Base-by-base conservation (phyloP, 2,888 invertebrate species). In the Danaus chrysippus region DNA sequence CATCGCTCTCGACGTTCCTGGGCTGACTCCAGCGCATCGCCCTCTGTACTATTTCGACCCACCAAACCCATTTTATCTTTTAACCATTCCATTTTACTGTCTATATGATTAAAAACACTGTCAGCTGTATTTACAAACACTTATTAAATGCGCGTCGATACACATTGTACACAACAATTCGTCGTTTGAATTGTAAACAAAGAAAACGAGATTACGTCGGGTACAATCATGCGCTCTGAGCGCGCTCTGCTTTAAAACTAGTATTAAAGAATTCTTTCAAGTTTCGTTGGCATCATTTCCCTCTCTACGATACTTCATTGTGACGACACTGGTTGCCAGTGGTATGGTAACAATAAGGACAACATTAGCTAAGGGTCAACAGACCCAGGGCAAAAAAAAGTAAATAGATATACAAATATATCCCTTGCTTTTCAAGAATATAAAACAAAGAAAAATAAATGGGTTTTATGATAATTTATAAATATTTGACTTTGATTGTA, bases 1-100 rank as follows among this genome's bases (percentile, higher is more conserved):
- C 95, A 95, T 86, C 97, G 92, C 78, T 94, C 92, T 71, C 91
- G 91, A 71, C 93, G 93, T 79, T 96, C 94, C 64, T 86, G 84
- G 53, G 86, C 79, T 6, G 93, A 95, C 92, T 96, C 96, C 74
- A 96, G 86, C 61, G 86, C 65, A 41, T 70, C 61, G 15, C 58
- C 57, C 62, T 43, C 66, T 71, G 54, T 70, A 73, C 54, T 74
- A 42, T 65, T 60, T 5, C 70, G 60, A 58, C 78, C 75, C 58
- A 74, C 73, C 34, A 75, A 57, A 3, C 77, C 75, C 72, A 49
- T 49, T 49, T 49, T 49, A 49, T 49, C 49, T 49, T 81, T 86
- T 56, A 82, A 58, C 77, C 85, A 81, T 74, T 84, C 84, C 86
- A 87, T 85, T 23, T 49, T 49, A 23, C 42, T 54, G 11, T 57